Percentiles rank a stretch among this genome's conserved stretches.
Evolutionary conservation across 2,888 invertebrate genomes (phyloP).

Genomic region (Gryllus longicercus): DNA sequence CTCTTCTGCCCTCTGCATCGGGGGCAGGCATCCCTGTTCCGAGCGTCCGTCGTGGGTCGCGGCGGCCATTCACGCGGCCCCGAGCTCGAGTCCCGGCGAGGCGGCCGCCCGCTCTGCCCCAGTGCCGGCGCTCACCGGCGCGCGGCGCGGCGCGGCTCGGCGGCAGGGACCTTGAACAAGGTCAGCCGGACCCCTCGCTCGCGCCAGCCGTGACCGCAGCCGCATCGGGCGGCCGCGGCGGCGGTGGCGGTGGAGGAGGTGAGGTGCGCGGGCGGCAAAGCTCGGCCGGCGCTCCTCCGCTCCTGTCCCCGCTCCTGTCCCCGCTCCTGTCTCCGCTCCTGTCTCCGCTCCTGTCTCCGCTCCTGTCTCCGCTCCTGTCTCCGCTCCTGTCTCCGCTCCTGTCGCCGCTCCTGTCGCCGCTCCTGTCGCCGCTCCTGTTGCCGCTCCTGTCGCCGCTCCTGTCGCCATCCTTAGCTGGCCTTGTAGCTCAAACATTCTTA

Average conservation of each 20-base stretch:
- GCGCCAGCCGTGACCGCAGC: conserved; percentile 2
- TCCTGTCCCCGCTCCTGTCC: neutral
- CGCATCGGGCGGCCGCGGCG: neutral
- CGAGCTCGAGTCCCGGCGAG: neutral
- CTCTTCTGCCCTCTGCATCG: too few relatives aligned
- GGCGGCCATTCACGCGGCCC: neutral
- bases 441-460: neutral
- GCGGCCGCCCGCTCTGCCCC: neutral
- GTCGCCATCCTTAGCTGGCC: neutral
- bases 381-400: neutral
- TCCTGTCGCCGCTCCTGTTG: neutral
- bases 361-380: neutral
- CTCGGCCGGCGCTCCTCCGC: neutral
- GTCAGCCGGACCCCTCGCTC: conserved; percentile 6
- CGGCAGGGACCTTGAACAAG: conserved; percentile 11
- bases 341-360: neutral
- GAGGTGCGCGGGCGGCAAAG: neutral
- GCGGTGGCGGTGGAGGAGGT: neutral
- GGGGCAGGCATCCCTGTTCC: neutral
- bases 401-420: neutral
- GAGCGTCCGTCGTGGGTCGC: neutral
- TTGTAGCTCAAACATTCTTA: too few relatives aligned
- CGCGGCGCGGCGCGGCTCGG: neutral
- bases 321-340: neutral
- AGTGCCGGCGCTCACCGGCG: neutral